Percentiles rank a stretch among this genome's conserved stretches.
These are phyloP conservation scores for Spodoptera exigua DNA, from an alignment of 2,888 invertebrate genomes.

Conservation along the genomic window DNA sequence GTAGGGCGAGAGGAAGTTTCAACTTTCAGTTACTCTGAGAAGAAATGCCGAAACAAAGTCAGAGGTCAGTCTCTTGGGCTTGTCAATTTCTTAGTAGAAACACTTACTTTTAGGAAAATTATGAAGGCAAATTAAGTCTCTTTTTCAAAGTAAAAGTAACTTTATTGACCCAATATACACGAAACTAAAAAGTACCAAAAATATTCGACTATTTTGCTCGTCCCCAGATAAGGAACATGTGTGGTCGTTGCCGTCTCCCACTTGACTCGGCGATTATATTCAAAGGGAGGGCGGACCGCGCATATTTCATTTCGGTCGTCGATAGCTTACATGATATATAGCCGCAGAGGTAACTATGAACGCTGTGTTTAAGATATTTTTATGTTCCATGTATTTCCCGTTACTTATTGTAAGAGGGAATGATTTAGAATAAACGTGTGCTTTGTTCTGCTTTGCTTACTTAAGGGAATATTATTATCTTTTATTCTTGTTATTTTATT, in stretches of 20 bases:
- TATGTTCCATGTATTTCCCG: slow-evolving; percentile 45
- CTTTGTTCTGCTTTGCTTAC: slow-evolving; percentile 13
- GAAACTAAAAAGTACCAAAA: no score
- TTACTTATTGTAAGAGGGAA: slow-evolving; percentile 14
- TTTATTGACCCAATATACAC: no score
- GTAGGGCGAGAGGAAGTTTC: no score
- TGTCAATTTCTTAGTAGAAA: no score
- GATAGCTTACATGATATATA: slow-evolving; percentile 77
- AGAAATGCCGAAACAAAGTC: no score
- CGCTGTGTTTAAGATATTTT: slow-evolving; percentile 60
- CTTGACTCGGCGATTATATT: slow-evolving; percentile 62
- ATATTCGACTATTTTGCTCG: no score
- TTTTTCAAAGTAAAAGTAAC: no score
- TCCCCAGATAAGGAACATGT: slow-evolving; percentile 28
- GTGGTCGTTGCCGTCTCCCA: slow-evolving; percentile 7
- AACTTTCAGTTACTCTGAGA: no score
- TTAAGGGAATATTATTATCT: slow-evolving; percentile 1
- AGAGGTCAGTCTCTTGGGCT: no score
- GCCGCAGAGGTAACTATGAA: slow-evolving; percentile 47
- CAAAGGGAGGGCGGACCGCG: slow-evolving; percentile 71
- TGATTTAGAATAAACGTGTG: slow-evolving; percentile 7
- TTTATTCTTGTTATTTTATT: no score
- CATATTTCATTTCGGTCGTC: slow-evolving; percentile 81
- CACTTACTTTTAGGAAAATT: no score
- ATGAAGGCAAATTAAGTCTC: no score